phyloP scores from a whole-genome alignment of 2,113 vertebrate species.

The Cavia porcellus region DNA sequence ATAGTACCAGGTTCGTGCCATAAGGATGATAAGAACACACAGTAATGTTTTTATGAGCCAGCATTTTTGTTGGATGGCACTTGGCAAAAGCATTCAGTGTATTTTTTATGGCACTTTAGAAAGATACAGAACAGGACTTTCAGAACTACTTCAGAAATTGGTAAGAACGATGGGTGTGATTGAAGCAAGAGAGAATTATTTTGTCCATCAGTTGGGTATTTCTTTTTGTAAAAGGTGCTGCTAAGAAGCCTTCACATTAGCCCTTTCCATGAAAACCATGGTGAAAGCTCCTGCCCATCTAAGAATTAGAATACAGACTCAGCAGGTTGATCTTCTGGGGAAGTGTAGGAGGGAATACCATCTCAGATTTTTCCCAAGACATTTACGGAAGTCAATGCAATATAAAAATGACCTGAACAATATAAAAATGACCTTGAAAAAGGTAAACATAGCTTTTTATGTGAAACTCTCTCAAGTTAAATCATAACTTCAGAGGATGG shows the following conservation, averaged over 20 bases:
- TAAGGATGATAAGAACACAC: background rate
- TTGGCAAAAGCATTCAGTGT: background rate
- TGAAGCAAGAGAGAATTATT: background rate
- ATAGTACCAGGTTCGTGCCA: background rate
- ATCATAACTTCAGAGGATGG: background rate
- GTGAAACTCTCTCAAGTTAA: background rate
- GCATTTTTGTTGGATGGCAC: background rate
- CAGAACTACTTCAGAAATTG: background rate
- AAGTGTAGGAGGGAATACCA: background rate
- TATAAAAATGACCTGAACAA: constrained; percentile 5
- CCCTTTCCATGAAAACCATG: background rate
- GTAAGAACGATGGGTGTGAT: background rate
- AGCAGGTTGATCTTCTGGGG: background rate
- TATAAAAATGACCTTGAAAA: constrained; percentile 37
- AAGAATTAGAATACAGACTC: background rate
- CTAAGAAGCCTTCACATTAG: background rate
- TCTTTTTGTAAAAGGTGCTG: background rate
- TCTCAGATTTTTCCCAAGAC: background rate
- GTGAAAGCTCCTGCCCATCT: background rate
- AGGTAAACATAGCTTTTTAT: constrained; percentile 21
- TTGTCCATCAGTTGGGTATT: background rate
- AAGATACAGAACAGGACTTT: background rate
- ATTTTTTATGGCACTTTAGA: background rate
- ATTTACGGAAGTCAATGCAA: constrained; percentile 20
- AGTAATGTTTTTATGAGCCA: background rate